Percentiles rank a stretch among this genome's conserved stretches.
These are phyloP conservation scores for Eretmocerus hayati DNA, from an alignment of 2,888 invertebrate species.

Conservation along the genomic window DNA sequence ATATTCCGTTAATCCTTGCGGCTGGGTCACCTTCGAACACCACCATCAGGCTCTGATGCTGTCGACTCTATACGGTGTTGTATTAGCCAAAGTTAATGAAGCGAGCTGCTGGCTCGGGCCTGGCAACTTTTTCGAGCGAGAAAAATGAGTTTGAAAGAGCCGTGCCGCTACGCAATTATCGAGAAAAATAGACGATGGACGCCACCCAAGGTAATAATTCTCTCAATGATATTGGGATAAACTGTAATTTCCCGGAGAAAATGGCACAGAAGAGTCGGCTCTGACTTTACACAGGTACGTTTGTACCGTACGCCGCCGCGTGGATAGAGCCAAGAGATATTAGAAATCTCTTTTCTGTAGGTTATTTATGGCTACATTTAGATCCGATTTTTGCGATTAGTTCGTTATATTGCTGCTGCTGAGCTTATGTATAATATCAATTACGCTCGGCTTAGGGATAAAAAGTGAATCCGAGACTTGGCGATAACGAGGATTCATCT, in stretches of 20 bases:
- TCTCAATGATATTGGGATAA: conserved; percentile 4
- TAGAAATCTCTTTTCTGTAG: neutral
- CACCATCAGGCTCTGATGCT: neutral
- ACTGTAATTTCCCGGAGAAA: conserved; percentile 2
- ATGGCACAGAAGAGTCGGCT: neutral
- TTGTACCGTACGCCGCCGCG: neutral
- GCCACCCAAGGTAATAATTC: neutral
- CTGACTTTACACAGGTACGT: too few species aligned
- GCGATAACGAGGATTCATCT: conserved; percentile 6
- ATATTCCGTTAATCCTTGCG: neutral
- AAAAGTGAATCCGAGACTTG: neutral
- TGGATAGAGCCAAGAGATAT: too few species aligned
- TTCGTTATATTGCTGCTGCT: neutral
- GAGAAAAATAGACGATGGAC: too few species aligned
- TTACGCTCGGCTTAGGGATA: neutral
- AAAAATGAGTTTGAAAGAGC: neutral
- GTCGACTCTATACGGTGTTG: neutral
- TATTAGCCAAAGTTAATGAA: too few species aligned
- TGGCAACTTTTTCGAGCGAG: too few species aligned
- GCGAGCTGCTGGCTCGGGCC: too few species aligned
- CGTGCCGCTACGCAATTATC: neutral
- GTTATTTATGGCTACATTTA: conserved; percentile 8
- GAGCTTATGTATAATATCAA: conserved; percentile 3
- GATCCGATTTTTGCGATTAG: conserved; percentile 6
- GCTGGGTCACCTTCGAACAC: neutral